Conservation (phyloP, 2,113 vertebrate genomes). For the Lepisosteus oculatus region DNA sequence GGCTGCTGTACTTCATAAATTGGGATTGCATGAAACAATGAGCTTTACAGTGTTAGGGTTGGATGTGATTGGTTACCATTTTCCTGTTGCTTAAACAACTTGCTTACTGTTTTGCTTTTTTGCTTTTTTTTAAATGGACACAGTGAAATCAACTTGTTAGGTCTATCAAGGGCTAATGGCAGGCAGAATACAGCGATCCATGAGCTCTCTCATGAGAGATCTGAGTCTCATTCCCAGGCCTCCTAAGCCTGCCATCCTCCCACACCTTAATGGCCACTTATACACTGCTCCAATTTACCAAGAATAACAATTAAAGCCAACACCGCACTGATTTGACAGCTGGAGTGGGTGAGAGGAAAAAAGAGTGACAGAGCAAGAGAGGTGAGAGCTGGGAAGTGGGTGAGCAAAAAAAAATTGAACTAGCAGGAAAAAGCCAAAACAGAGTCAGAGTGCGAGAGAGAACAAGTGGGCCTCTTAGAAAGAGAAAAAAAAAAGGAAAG, state of each 20-base stretch:
- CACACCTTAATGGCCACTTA: not conserved
- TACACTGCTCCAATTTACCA: conserved; percentile 46
- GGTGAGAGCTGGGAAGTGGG: not conserved
- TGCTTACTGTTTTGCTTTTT: too few relatives aligned
- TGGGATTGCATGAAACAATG: too few relatives aligned
- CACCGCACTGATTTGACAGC: conserved; percentile 48
- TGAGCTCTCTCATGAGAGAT: too few relatives aligned
- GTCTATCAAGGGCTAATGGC: too few relatives aligned
- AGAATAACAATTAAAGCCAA: conserved; percentile 50
- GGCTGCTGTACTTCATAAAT: too few relatives aligned
- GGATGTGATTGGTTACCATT: too few relatives aligned
- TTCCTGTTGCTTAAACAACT: too few relatives aligned
- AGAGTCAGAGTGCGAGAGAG: conserved; percentile 24
- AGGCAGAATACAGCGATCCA: too few relatives aligned
- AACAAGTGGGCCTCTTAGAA: conserved; percentile 50
- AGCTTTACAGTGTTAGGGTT: too few relatives aligned
- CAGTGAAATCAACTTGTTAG: too few relatives aligned
- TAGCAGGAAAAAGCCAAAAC: too few relatives aligned
- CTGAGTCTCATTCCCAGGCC: conserved; percentile 2
- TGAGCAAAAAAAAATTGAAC: conserved; percentile 6
- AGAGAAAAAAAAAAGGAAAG: conserved; percentile 21
- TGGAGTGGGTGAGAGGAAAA: conserved; percentile 29
- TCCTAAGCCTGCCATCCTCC: not conserved
- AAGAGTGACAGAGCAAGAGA: not conserved
- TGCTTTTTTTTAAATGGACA: too few relatives aligned